Conservation (phyloP, 1,140 invertebrate genomes). For the Batillaria attramentaria region DNA sequence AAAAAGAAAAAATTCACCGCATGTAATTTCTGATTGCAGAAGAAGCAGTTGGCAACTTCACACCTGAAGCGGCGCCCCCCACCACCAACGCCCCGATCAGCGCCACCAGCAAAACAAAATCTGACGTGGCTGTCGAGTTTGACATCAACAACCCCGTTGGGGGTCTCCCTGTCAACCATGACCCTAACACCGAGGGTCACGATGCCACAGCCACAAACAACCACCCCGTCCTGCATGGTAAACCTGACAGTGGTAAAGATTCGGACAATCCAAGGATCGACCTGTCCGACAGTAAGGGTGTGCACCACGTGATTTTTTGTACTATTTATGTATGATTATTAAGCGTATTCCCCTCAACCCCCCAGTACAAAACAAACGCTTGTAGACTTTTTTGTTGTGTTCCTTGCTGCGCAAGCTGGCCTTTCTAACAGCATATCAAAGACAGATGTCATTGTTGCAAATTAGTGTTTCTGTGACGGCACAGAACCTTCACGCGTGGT, state of each 20-base stretch:
- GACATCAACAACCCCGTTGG: constrained; percentile 20
- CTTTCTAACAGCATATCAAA: too few relatives aligned
- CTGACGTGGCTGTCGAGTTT: constrained; percentile 24
- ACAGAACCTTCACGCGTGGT: too few relatives aligned
- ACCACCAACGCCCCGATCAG: constrained; percentile 50
- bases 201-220: neutral
- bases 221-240: neutral
- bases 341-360: too few relatives aligned
- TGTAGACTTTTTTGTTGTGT: too few relatives aligned
- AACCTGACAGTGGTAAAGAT: neutral
- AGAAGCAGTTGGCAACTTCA: constrained; percentile 77
- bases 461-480: too few relatives aligned
- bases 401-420: too few relatives aligned
- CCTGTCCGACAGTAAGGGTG: constrained; percentile 10
- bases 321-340: too few relatives aligned
- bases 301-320: too few relatives aligned
- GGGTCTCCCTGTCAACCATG: neutral
- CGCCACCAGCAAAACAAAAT: constrained; percentile 30
- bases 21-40: too few relatives aligned
- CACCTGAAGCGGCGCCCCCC: constrained; percentile 75
- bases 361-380: too few relatives aligned
- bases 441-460: too few relatives aligned
- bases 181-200: neutral
- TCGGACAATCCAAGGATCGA: constrained; percentile 16
- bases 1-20: too few relatives aligned